phyloP scores from a whole-genome alignment of 2,797 vertebrate species.

The Hydrophis major region DNA sequence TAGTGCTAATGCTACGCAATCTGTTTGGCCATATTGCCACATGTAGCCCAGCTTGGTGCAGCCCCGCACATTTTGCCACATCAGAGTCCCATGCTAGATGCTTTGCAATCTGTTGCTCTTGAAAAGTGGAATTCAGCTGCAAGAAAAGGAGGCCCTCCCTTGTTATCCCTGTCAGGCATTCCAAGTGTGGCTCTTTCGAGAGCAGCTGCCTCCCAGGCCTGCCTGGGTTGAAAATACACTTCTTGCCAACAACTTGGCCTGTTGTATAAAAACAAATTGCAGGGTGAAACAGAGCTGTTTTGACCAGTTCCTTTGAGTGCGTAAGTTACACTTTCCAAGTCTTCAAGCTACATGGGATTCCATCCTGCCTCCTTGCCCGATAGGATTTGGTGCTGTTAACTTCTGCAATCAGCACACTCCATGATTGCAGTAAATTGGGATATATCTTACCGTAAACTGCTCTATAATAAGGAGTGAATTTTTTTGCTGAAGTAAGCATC shows the following conservation, averaged over 20 bases:
- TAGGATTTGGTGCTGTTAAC: not conserved
- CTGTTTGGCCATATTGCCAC: conserved; percentile 47
- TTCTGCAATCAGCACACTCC: not conserved
- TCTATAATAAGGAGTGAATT: not conserved
- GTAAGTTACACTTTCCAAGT: not conserved
- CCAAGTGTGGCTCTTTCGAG: conserved; percentile 15
- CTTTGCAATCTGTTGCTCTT: conserved; percentile 56
- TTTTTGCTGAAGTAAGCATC: not conserved
- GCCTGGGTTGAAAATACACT: not conserved
- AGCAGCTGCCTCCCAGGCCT: conserved; percentile 14
- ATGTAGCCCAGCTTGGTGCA: conserved; percentile 26
- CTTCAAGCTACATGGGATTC: not conserved
- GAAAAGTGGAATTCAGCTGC: conserved; percentile 44
- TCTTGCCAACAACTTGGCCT: conserved; percentile 11
- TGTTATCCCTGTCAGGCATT: conserved; percentile 9
- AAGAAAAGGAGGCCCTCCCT: conserved; percentile 33
- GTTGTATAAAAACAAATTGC: not conserved
- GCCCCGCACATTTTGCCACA: conserved; percentile 40
- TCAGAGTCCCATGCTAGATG: conserved; percentile 29
- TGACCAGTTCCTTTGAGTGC: not conserved
- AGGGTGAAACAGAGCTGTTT: not conserved
- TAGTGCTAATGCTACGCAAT: conserved; percentile 46
- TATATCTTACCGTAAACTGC: not conserved
- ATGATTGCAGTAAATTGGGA: not conserved
- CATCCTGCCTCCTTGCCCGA: not conserved